Base-by-base conservation (phyloP, 2,888 invertebrate genomes). In the Eupithecia dodoneata region DNA sequence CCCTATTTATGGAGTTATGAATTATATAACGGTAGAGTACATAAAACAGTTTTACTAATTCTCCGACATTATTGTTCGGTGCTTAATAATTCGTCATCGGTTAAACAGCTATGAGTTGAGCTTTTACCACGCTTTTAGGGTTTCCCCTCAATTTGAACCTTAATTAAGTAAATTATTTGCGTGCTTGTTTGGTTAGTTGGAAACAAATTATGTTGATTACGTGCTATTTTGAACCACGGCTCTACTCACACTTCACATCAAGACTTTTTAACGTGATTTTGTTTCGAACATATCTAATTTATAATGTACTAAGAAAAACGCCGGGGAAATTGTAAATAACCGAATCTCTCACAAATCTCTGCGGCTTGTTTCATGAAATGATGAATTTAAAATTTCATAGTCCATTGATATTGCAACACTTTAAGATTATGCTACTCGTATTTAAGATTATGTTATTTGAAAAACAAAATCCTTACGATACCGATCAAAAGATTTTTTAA, bases 91-190 rank as follows among this genome's bases (percentile, higher is more conserved):
- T 72, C 71, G 30, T 66, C 30, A 63, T 63, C 63, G 59, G 18
- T 9, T 59, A 55, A n/a, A 12, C 30, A 65, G 41, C 65, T 41
- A 65, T 9, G 66, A 66, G 66, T 44, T 44, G 15, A 69, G 44
- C 42, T 69, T 47, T 47, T 42, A 71, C 41, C 44, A 18, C 70
- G 70, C 70, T 47, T 66, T 67, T 73, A 67, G 41, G 67, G 67
- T n/a, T 66, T 67, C 66, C 67, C 73, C 52, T 73, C 66, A 67
- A 59, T 74, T 74, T 74, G 15, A 30, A 69, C 30, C 69, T 45
- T 69, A 55, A 74, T 74, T 73, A 73, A 18, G 67, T 67, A 69
- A 55, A 30, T 70, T 49, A 74, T 74, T 74, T 70, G 65, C 74
- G 69, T 74, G 69, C 30, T 69, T 74, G 69, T 69, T 69, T 69